phyloP scores from a whole-genome alignment of 2,797 vertebrate genomes.

The Girardinus metallicus region DNA sequence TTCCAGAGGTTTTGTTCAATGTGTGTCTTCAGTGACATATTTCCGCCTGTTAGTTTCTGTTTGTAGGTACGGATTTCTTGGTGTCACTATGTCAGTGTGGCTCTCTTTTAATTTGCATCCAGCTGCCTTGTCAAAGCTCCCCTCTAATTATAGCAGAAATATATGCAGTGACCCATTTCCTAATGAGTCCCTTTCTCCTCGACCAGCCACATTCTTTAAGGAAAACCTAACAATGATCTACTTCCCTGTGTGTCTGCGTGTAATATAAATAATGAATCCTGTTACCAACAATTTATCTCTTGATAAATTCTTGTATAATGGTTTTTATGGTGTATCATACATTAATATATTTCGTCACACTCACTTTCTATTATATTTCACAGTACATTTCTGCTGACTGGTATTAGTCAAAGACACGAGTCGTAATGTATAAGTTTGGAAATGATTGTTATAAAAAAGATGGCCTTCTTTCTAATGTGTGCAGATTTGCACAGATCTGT shows the following conservation, averaged over 20 bases:
- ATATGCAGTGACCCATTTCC: slow-evolving; percentile 78
- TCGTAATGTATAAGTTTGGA: background rate
- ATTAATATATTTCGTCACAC: slow-evolving; percentile 43
- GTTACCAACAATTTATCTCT: slow-evolving; percentile 36
- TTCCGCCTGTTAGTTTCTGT: slow-evolving; percentile 2
- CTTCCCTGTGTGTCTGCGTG: slow-evolving; percentile 9
- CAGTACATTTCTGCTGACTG: background rate
- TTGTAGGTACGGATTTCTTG: slow-evolving; percentile 8
- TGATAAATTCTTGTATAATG: slow-evolving; percentile 29
- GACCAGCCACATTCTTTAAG: slow-evolving; percentile 45
- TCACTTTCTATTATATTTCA: background rate
- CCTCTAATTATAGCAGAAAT: slow-evolving; percentile 77
- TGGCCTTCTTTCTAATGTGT: background rate
- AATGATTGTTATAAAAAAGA: background rate
- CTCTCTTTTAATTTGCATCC: slow-evolving; percentile 1
- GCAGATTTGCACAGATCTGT: background rate
- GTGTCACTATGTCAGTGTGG: slow-evolving; percentile 10
- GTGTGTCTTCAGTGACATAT: background rate
- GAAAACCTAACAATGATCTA: slow-evolving; percentile 48
- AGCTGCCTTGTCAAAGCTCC: slow-evolving; percentile 58
- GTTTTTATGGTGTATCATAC: slow-evolving; percentile 8
- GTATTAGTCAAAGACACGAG: background rate
- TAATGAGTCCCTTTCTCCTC: slow-evolving; percentile 66
- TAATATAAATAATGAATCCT: slow-evolving; percentile 9
- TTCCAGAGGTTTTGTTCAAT: background rate